phyloP scores from a whole-genome alignment of 2,888 invertebrate species.

The Noctua pronuba region DNA sequence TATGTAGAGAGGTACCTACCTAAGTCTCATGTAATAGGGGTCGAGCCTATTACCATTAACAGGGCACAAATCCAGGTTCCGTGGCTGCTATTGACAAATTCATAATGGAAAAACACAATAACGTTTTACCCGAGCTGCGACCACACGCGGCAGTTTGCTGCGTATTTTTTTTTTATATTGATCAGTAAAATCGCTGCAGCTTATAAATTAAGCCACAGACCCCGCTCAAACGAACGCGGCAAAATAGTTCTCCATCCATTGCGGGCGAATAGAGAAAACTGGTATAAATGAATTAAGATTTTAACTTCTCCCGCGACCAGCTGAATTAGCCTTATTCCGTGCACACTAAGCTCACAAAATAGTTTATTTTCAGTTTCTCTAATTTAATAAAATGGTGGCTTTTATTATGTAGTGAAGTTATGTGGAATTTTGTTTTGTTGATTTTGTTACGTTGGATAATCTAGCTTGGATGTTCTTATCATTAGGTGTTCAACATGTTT shows the following conservation, averaged over 20 bases:
- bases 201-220: slow-evolving; percentile 56
- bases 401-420: slow-evolving; percentile 18
- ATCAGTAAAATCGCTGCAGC: background rate
- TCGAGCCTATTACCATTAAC: no score
- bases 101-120: no score
- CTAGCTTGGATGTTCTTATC: no score
- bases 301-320: slow-evolving; percentile 70
- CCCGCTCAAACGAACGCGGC: slow-evolving; percentile 74
- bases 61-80: no score
- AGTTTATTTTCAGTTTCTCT: slow-evolving; percentile 40
- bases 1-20: no score
- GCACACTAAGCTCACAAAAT: slow-evolving; percentile 27
- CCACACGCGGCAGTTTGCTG: no score
- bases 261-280: slow-evolving; percentile 78
- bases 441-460: background rate
- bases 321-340: slow-evolving; percentile 60
- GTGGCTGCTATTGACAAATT: no score
- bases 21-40: no score
- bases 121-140: no score
- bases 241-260: slow-evolving; percentile 75
- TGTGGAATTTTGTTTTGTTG: slow-evolving; percentile 14
- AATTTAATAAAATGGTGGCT: slow-evolving; percentile 15
- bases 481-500: no score
- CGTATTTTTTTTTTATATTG: no score
- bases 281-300: slow-evolving; percentile 81